Evolutionary conservation across 2,888 invertebrate species (phyloP), one percentile per base, ranked within the genome.

Genomic region (Chorisops tibialis): DNA sequence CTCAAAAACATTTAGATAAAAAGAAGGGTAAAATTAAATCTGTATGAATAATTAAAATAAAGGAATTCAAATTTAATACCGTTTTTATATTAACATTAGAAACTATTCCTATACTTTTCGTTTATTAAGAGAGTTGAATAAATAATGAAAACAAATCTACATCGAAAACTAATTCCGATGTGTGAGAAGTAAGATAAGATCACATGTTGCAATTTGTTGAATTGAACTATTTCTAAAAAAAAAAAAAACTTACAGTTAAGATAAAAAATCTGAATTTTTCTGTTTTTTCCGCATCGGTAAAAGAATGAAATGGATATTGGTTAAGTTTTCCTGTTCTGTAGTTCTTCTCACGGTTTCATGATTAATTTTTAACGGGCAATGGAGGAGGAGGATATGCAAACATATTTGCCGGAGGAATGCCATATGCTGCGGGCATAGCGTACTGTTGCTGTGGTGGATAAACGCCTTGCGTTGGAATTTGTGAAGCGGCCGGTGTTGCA

Each of bases 331-430:
- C 18, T 47, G 19, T 47, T 47, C 19, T 18, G 4, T 6, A 19
- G 19, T 9, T 16, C 12, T 14, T 41, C 18, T 41, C 18, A 41
- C 41, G 5, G 38, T 48, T 59, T 47, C n/a, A 59, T 24, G 47
- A n/a, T 73, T 75, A 78, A 67, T 77, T 77, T 69, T 74, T 75
- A 69, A 75, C 77, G 62, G 78, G 77, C 67, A 78, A 69, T 63
- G 78, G 76, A 48, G 78, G 78, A 66, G 78, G 78, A 62, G 77
- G 78, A 68, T 74, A 75, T 45, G 76, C 72, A 66, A 72, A 76
- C 70, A 75, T 73, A 64, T 71, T 72, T 43, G 72, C 69, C 9
- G 68, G 70, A 5, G 68, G 67, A 7, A 69, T 60, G 30, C 67
- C 59, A 62, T 68, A 71, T 45, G 68, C 66, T n/a, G 69, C 69